These are phyloP conservation scores for Siniperca undulata DNA, from an alignment of 2,797 vertebrate species.

Conservation along the genomic window DNA sequence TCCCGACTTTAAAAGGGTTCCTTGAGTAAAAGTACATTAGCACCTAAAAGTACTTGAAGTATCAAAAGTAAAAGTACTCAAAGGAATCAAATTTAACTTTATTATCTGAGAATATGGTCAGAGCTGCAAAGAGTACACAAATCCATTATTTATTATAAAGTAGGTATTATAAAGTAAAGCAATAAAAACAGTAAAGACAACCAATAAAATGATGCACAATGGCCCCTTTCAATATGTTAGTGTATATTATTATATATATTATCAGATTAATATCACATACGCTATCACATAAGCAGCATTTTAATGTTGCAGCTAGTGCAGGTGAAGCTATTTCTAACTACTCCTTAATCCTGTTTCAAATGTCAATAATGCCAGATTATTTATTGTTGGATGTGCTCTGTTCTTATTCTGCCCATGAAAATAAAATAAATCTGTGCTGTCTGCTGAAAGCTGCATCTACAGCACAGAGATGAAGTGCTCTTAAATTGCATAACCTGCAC, in stretches of 20 bases:
- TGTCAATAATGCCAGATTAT: conserved; percentile 14
- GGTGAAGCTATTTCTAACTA: background rate
- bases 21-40: background rate
- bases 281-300: background rate
- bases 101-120: background rate
- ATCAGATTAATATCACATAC: background rate
- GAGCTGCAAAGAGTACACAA: background rate
- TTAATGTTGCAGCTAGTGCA: background rate
- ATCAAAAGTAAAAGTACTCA: background rate
- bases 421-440: background rate
- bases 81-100: background rate
- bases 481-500: conserved; percentile 51
- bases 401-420: conserved; percentile 4
- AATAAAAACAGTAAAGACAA: background rate
- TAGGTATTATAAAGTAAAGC: background rate
- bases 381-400: background rate
- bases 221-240: too few relatives aligned
- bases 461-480: conserved; percentile 38
- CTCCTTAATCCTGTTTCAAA: background rate
- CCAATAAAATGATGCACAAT: background rate
- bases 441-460: conserved; percentile 22
- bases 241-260: background rate
- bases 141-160: too few relatives aligned
- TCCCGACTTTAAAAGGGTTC: background rate
- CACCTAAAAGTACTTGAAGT: background rate